Percentiles rank a stretch among this genome's conserved stretches.
These are phyloP conservation scores for Sebastes schlegelii DNA, from an alignment of 2,113 vertebrate species.

Conservation along the genomic window DNA sequence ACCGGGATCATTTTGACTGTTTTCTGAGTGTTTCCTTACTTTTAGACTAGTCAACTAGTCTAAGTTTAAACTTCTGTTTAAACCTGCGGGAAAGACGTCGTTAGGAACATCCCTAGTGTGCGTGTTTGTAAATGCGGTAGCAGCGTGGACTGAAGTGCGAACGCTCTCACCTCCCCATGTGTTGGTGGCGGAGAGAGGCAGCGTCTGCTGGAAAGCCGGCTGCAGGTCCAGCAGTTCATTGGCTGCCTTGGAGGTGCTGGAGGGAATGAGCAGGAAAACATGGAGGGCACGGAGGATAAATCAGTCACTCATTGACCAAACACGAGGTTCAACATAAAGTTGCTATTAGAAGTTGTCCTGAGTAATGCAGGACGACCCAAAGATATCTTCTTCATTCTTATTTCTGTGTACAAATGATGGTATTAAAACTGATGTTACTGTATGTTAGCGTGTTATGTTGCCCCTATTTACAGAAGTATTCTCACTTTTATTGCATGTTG, in stretches of 20 bases:
- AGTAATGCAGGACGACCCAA: too few species aligned
- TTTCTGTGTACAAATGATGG: background rate
- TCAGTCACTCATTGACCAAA: slow-evolving; percentile 29
- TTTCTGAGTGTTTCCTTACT: too few species aligned
- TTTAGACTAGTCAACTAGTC: too few species aligned
- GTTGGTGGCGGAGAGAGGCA: slow-evolving; percentile 87
- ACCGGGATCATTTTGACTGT: too few species aligned
- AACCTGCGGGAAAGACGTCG: too few species aligned
- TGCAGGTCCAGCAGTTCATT: slow-evolving; percentile 94
- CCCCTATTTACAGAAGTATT: background rate
- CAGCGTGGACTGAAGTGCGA: background rate
- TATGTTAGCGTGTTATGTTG: background rate
- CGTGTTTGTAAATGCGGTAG: background rate
- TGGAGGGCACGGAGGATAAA: slow-evolving; percentile 17
- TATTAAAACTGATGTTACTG: background rate
- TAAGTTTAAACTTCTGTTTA: too few species aligned
- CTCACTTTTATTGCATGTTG: background rate
- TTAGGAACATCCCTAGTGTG: too few species aligned
- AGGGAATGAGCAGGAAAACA: slow-evolving; percentile 54
- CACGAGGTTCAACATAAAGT: background rate
- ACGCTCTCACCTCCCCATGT: slow-evolving; percentile 94
- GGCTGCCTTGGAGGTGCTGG: slow-evolving; percentile 91
- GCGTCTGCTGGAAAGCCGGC: slow-evolving; percentile 91
- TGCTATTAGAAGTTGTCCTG: background rate
- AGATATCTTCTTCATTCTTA: background rate